These are phyloP conservation scores for Synergus japonicus DNA, from an alignment of 2,888 invertebrate species.

Conservation along the genomic window DNA sequence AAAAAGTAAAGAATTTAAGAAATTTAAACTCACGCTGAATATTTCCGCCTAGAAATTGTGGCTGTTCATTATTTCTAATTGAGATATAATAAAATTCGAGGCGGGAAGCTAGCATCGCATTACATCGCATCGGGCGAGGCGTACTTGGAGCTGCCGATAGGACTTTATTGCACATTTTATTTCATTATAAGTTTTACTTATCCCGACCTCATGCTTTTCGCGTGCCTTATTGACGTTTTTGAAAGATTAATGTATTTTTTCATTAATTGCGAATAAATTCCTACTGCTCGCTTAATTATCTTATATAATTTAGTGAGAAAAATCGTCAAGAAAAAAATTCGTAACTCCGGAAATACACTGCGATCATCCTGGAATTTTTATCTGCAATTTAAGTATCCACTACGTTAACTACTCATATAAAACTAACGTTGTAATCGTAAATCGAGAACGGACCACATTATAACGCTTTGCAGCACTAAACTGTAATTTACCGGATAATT, in stretches of 20 bases:
- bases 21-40: too few species aligned
- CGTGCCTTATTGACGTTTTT: not conserved
- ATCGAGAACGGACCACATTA: not conserved
- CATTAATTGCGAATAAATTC: not conserved
- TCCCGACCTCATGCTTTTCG: not conserved
- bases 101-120: not conserved
- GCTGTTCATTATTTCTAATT: not conserved
- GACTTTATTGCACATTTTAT: not conserved
- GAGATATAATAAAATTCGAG: not conserved
- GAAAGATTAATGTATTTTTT: not conserved
- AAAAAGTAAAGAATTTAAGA: too few species aligned
- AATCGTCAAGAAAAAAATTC: too few species aligned
- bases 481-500: conserved; percentile 28
- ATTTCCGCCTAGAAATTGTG: not conserved
- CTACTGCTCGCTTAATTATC: not conserved
- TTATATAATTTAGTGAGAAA: too few species aligned
- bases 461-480: not conserved
- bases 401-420: not conserved
- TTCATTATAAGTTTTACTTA: not conserved
- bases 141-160: not conserved
- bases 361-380: not conserved
- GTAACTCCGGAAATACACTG: too few species aligned
- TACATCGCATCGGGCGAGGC: not conserved
- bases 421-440: conserved; percentile 7
- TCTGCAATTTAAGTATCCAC: not conserved